phyloP scores from a whole-genome alignment of 1,140 invertebrate genomes.

The Oryctes rhinoceros region DNA sequence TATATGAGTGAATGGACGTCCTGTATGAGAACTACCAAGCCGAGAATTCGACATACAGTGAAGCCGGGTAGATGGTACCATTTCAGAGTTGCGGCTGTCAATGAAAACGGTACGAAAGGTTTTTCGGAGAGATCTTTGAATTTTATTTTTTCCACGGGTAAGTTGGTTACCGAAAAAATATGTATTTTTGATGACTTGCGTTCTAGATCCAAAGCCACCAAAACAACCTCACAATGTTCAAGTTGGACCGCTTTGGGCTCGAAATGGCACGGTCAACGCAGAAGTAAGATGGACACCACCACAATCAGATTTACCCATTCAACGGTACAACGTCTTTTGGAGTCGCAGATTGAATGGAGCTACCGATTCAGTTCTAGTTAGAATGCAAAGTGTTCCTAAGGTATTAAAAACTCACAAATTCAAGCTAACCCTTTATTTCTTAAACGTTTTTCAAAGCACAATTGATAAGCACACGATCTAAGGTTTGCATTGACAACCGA shows the following conservation, averaged over 20 bases:
- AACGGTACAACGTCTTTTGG: constrained; percentile 71
- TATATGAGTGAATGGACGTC: constrained; percentile 65
- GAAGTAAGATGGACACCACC: constrained; percentile 71
- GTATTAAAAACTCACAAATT: constrained; percentile 56
- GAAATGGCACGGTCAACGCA: constrained; percentile 65
- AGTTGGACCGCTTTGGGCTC: constrained; percentile 63
- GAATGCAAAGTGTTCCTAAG: constrained; percentile 68
- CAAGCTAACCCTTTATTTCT: constrained; percentile 22
- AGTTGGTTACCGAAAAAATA: background rate
- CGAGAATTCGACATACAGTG: constrained; percentile 66
- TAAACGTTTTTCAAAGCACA: background rate
- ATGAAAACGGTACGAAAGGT: constrained; percentile 72
- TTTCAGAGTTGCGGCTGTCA: constrained; percentile 77
- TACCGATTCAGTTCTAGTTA: constrained; percentile 68
- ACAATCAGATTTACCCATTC: constrained; percentile 70
- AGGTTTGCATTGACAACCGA: constrained; percentile 51
- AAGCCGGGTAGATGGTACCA: constrained; percentile 80
- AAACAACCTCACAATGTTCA: constrained; percentile 70
- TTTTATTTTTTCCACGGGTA: constrained; percentile 66
- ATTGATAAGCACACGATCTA: constrained; percentile 1
- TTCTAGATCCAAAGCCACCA: constrained; percentile 70
- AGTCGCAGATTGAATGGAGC: constrained; percentile 67
- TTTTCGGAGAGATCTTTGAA: constrained; percentile 71
- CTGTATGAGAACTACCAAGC: constrained; percentile 58
- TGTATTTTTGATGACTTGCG: background rate